These are phyloP conservation scores for Sinosuthora webbiana DNA, from an alignment of 2,113 vertebrate genomes.

Conservation along the genomic window DNA sequence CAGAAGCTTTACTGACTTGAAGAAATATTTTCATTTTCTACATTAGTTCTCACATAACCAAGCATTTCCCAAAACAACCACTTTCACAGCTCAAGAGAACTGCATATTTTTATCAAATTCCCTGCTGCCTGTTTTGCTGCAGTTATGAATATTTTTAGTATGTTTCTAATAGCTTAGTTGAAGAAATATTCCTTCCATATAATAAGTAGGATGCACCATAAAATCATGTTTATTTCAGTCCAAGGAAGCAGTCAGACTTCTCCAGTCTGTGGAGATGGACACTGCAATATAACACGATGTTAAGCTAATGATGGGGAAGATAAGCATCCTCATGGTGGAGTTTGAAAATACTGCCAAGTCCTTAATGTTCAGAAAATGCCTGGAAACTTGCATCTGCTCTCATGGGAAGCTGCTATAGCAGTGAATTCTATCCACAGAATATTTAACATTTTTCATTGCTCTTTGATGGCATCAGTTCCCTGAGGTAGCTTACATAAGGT, in stretches of 20 bases:
- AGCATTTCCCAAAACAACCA: neutral
- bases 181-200: neutral
- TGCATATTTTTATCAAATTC: neutral
- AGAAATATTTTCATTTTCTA: neutral
- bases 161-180: neutral
- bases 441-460: slow-evolving; percentile 12
- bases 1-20: neutral
- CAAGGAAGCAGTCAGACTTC: neutral
- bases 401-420: neutral
- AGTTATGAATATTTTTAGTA: neutral
- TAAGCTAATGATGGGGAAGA: slow-evolving; percentile 11
- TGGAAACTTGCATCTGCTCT: slow-evolving; percentile 26
- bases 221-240: neutral
- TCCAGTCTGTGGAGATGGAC: neutral
- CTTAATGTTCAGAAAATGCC: slow-evolving; percentile 7
- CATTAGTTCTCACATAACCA: neutral
- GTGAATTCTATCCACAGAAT: neutral
- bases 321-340: neutral
- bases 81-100: neutral
- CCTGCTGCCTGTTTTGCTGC: neutral
- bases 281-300: neutral
- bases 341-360: neutral
- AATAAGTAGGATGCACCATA: neutral
- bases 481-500: neutral
- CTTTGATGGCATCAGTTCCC: slow-evolving; percentile 15